phyloP scores from a whole-genome alignment of 2,888 invertebrate genomes.

The Brenthis daphne region DNA sequence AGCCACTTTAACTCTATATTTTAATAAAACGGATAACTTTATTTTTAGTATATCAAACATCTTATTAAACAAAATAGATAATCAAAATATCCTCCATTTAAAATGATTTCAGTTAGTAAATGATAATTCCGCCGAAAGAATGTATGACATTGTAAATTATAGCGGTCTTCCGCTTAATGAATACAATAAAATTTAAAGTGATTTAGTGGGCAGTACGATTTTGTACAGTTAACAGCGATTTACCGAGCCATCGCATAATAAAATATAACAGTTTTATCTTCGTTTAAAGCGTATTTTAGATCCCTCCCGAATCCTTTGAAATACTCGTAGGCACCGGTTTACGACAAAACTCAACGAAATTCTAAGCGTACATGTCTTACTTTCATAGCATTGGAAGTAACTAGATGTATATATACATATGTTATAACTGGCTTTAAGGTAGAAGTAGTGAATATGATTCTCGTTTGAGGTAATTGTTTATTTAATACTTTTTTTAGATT shows the following conservation, averaged over 20 bases:
- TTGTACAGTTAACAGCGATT: conserved; percentile 24
- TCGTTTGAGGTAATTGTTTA: no score
- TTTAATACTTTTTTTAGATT: no score
- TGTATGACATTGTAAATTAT: conserved; percentile 12
- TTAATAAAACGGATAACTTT: no score
- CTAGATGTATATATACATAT: no score
- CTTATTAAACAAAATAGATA: no score
- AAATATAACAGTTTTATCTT: conserved; percentile 23
- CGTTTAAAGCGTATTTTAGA: conserved; percentile 6
- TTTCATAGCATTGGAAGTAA: no score
- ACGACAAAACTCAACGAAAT: not conserved
- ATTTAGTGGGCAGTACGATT: conserved; percentile 25
- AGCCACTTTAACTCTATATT: no score
- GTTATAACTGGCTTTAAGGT: no score
- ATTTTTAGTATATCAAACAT: no score
- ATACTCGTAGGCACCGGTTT: not conserved
- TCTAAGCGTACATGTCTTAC: no score
- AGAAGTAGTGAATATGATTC: no score
- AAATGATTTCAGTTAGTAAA: not conserved
- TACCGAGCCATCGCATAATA: conserved; percentile 20
- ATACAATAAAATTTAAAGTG: conserved; percentile 22
- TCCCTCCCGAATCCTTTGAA: conserved; percentile 1
- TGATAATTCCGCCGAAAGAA: not conserved
- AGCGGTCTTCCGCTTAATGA: conserved; percentile 28
- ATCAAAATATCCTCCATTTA: no score